Conservation (phyloP, 2,113 vertebrate genomes). For the Salminus brasiliensis region DNA sequence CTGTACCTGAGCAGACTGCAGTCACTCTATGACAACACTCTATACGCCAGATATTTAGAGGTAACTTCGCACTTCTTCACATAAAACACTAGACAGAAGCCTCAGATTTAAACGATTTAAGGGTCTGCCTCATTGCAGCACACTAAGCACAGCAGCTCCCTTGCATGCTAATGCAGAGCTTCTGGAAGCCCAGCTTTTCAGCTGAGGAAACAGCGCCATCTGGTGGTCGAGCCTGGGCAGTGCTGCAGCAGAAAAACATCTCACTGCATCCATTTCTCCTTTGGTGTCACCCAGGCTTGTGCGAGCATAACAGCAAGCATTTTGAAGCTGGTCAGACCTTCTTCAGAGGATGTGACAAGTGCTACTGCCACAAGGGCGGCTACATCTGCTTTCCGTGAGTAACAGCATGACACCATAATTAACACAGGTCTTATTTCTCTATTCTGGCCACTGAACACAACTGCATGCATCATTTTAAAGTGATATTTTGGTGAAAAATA, state of each 20-base stretch:
- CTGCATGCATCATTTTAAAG: no score
- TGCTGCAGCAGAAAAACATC: not conserved
- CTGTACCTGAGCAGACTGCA: not conserved
- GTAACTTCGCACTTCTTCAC: not conserved
- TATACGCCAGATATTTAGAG: not conserved
- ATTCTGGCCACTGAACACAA: not conserved
- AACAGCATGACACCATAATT: not conserved
- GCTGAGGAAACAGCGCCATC: conserved; percentile 19
- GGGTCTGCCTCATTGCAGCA: not conserved
- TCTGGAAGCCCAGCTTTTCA: not conserved
- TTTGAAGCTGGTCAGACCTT: conserved; percentile 53
- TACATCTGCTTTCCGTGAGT: conserved; percentile 55
- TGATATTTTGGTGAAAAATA: no score
- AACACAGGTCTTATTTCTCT: not conserved
- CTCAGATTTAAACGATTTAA: not conserved
- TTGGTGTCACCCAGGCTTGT: conserved; percentile 36
- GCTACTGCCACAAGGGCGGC: conserved; percentile 50
- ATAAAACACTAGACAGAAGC: not conserved
- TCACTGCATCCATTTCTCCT: not conserved
- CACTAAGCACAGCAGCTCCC: not conserved
- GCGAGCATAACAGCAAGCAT: conserved; percentile 32
- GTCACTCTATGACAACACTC: not conserved
- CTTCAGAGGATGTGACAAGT: conserved; percentile 53
- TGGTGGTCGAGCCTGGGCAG: not conserved
- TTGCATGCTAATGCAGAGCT: not conserved